Percentiles rank a stretch among this genome's conserved stretches.
Conservation (phyloP, 2,113 vertebrate species). For the Elaphurus davidianus region DNA sequence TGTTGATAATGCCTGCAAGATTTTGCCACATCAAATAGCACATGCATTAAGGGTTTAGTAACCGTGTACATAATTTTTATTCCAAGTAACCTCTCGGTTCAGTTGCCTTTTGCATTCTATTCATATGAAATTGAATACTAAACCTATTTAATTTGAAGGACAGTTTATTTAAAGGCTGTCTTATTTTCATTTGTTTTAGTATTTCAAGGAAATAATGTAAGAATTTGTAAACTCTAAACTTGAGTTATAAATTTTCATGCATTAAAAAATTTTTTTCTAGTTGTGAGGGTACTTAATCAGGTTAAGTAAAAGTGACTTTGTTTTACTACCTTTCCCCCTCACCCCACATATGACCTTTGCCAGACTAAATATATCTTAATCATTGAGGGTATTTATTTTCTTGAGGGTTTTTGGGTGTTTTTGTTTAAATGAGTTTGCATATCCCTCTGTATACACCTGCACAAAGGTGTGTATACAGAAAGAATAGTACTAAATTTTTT, state of each 20-base stretch:
- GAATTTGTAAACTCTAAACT: slow-evolving; percentile 7
- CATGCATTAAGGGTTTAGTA: slow-evolving; percentile 16
- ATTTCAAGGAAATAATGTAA: not conserved
- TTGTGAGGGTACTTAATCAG: slow-evolving; percentile 23
- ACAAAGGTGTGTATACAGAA: not conserved
- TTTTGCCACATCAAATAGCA: slow-evolving; percentile 47
- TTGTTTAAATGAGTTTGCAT: slow-evolving; percentile 35
- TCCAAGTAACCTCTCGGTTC: not conserved
- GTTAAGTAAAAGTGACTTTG: slow-evolving; percentile 6
- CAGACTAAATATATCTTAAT: not conserved
- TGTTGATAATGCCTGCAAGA: slow-evolving; percentile 63
- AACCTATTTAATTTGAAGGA: not conserved
- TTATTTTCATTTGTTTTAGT: not conserved
- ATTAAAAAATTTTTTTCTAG: not conserved
- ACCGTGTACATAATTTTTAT: not conserved
- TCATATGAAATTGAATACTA: not conserved
- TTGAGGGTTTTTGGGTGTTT: not conserved
- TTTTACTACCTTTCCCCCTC: not conserved
- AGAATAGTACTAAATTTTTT: not conserved
- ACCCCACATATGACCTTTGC: not conserved
- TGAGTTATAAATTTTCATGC: not conserved
- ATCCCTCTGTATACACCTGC: not conserved
- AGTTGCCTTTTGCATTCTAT: slow-evolving; percentile 15
- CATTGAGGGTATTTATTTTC: not conserved
- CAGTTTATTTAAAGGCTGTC: not conserved